Evolutionary conservation across 30 jellyfish, hydroid and myxozoan species (phyloP).

Genomic region (Turritopsis rubra): DNA sequence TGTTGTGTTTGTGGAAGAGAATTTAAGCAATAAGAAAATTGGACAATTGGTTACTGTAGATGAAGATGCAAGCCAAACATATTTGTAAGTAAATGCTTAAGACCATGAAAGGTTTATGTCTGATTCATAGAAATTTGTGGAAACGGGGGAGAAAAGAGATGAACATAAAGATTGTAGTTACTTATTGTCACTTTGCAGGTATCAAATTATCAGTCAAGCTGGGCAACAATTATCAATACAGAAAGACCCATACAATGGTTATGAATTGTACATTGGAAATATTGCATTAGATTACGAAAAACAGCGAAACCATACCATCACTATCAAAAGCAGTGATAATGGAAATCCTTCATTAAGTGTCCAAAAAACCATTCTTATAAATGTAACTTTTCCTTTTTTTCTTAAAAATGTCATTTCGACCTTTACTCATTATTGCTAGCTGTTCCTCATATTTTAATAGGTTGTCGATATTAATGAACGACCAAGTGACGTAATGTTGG

Average conservation of each 20-base stretch:
- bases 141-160: too few relatives aligned
- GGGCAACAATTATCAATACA: constrained; percentile 26
- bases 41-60: constrained; percentile 54
- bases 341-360: constrained; percentile 54
- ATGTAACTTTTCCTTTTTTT: background rate
- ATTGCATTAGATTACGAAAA: constrained; percentile 57
- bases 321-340: constrained; percentile 49
- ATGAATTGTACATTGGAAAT: constrained; percentile 47
- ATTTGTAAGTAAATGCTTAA: constrained; percentile 31
- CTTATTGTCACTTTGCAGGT: constrained; percentile 48
- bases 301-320: constrained; percentile 17
- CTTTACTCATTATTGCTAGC: background rate
- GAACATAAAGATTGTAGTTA: too few relatives aligned
- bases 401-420: background rate
- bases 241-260: constrained; percentile 25
- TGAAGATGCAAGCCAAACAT: constrained; percentile 59
- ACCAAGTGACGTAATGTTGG: constrained; percentile 43
- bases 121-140: too few relatives aligned
- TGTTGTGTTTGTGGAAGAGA: constrained; percentile 54
- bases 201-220: constrained; percentile 40
- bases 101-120: constrained; percentile 20
- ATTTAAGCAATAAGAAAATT: constrained; percentile 30
- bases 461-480: constrained; percentile 77
- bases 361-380: constrained; percentile 35
- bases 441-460: background rate